Percentiles rank a stretch among this genome's conserved stretches.
Conservation (phyloP, 2,888 invertebrate genomes). For the Junonia oenone region DNA sequence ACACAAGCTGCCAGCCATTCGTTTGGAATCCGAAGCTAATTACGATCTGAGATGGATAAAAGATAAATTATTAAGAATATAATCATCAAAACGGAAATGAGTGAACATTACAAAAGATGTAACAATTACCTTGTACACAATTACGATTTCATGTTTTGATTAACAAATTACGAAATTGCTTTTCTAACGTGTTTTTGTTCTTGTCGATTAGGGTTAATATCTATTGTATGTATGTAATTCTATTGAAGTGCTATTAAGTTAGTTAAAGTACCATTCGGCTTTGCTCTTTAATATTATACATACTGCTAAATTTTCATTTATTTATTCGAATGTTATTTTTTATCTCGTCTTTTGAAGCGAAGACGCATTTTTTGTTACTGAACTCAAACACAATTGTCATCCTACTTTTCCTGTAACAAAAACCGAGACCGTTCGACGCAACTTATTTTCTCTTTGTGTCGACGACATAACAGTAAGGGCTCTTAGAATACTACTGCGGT, state of each 20-base stretch:
- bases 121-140: background rate
- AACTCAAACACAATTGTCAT: constrained; percentile 2
- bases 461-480: constrained; percentile 16
- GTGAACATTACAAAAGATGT: background rate
- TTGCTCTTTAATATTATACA: background rate
- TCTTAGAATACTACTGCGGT: constrained; percentile 6
- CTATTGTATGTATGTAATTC: no score
- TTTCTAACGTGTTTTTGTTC: background rate
- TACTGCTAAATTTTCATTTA: background rate
- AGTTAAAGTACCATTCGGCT: background rate
- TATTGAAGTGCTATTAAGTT: background rate
- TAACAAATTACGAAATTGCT: background rate
- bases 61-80: background rate
- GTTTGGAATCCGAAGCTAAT: background rate
- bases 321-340: background rate
- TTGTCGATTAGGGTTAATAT: background rate
- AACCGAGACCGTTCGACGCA: constrained; percentile 17
- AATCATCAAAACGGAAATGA: background rate
- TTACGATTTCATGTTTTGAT: background rate
- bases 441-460: constrained; percentile 22
- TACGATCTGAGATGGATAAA: constrained; percentile 1
- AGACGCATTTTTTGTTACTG: background rate
- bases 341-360: background rate
- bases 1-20: background rate
- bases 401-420: constrained; percentile 18